phyloP scores from a whole-genome alignment of 2,888 invertebrate species.

The Drepanosiphum platanoidis region DNA sequence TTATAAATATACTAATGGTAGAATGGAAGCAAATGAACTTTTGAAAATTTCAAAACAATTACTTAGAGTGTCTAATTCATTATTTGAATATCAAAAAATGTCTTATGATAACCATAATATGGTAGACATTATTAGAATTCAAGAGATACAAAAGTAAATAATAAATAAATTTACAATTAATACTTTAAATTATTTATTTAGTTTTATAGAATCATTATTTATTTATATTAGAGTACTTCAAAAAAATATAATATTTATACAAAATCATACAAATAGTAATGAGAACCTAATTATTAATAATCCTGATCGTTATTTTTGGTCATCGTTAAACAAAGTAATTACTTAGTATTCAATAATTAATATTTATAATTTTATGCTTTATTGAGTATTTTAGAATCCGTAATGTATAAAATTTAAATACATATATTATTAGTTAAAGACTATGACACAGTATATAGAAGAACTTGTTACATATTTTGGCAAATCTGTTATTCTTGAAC shows the following conservation, averaged over 20 bases:
- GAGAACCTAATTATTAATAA: not conserved
- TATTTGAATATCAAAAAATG: not conserved
- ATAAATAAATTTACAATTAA: not conserved
- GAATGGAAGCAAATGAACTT: not conserved
- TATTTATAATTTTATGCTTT: no score
- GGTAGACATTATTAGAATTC: not conserved
- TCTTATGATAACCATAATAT: not conserved
- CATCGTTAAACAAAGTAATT: conserved; percentile 18
- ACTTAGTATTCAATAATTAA: not conserved
- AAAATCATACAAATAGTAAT: not conserved
- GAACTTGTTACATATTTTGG: not conserved
- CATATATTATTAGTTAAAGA: not conserved
- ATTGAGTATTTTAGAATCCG: no score
- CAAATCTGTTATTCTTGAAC: not conserved
- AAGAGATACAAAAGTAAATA: conserved; percentile 13
- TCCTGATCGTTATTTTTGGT: conserved; percentile 16
- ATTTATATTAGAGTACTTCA: not conserved
- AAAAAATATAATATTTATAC: not conserved
- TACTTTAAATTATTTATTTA: not conserved
- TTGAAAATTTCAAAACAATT: not conserved
- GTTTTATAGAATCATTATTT: not conserved
- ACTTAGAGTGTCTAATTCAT: not conserved
- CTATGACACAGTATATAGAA: not conserved
- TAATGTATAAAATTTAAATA: no score
- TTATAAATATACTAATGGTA: not conserved